Conservation (phyloP, 2,888 invertebrate genomes). For the Drosophila paucipuncta region DNA sequence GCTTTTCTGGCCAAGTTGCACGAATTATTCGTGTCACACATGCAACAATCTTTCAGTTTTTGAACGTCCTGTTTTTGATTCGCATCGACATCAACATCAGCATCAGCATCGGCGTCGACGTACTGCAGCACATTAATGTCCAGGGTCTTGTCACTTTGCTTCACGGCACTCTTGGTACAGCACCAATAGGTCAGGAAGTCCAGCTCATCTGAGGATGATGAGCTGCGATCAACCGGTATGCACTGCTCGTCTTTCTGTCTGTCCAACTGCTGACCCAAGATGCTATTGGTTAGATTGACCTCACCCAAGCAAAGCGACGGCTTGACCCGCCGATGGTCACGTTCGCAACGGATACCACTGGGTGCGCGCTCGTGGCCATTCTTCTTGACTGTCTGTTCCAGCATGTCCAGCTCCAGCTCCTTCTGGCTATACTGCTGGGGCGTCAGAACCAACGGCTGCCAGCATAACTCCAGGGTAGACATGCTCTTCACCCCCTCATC, state of each 20-base stretch:
- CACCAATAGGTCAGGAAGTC: constrained; percentile 53
- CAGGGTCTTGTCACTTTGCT: background rate
- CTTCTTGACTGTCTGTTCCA: constrained; percentile 31
- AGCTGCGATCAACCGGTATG: background rate
- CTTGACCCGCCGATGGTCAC: constrained; percentile 5
- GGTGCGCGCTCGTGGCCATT: background rate
- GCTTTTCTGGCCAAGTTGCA: background rate
- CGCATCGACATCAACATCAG: background rate
- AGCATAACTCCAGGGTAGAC: constrained; percentile 58
- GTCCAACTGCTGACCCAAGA: background rate
- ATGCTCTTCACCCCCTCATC: constrained; percentile 55
- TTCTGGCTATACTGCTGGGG: constrained; percentile 56
- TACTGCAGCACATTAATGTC: background rate
- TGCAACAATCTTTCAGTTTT: background rate
- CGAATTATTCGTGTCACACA: background rate
- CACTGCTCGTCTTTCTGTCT: background rate
- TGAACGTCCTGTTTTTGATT: background rate
- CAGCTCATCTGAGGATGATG: constrained; percentile 43
- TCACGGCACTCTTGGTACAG: constrained; percentile 10
- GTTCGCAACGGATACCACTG: background rate
- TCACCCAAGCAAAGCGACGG: constrained; percentile 8
- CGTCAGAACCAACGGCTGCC: constrained; percentile 63
- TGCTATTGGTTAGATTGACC: background rate
- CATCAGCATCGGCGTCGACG: background rate
- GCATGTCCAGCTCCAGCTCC: constrained; percentile 53